Evolutionary conservation across 2,797 vertebrate species (phyloP).

Genomic region (Brotula barbata): DNA sequence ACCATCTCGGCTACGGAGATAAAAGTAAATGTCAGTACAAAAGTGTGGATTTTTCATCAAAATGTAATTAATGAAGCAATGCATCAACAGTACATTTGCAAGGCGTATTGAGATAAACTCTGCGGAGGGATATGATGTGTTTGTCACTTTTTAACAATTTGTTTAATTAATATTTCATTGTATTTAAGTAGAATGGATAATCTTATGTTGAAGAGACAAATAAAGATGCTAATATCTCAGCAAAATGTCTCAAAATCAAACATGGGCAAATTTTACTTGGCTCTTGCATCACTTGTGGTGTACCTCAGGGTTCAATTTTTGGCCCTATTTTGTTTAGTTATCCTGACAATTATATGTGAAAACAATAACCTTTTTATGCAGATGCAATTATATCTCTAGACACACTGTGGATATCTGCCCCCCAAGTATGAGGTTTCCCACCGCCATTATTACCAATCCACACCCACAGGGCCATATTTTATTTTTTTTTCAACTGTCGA

Average conservation of each 20-base stretch:
- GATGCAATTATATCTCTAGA: too few relatives aligned
- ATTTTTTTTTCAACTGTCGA: too few relatives aligned
- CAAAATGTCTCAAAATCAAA: constrained; percentile 15
- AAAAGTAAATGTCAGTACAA: background rate
- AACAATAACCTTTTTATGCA: too few relatives aligned
- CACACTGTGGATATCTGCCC: too few relatives aligned
- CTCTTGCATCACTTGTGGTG: too few relatives aligned
- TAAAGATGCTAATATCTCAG: constrained; percentile 9
- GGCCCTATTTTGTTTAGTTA: too few relatives aligned
- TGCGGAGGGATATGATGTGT: constrained; percentile 18
- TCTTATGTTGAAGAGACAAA: constrained; percentile 6
- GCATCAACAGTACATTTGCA: constrained; percentile 3
- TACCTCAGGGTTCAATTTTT: background rate
- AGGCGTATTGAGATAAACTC: constrained; percentile 5
- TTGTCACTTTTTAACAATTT: constrained; percentile 16
- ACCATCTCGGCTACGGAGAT: constrained; percentile 2
- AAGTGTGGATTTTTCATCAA: background rate
- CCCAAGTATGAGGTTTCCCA: too few relatives aligned
- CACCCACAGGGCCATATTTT: too few relatives aligned
- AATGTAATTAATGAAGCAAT: constrained; percentile 4
- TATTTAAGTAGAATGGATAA: constrained; percentile 16
- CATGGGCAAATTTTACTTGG: background rate
- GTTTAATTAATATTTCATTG: constrained; percentile 8
- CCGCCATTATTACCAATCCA: too few relatives aligned
- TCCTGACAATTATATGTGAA: too few relatives aligned